Conservation (phyloP, 2,113 vertebrate genomes). For the Saccopteryx leptura region DNA sequence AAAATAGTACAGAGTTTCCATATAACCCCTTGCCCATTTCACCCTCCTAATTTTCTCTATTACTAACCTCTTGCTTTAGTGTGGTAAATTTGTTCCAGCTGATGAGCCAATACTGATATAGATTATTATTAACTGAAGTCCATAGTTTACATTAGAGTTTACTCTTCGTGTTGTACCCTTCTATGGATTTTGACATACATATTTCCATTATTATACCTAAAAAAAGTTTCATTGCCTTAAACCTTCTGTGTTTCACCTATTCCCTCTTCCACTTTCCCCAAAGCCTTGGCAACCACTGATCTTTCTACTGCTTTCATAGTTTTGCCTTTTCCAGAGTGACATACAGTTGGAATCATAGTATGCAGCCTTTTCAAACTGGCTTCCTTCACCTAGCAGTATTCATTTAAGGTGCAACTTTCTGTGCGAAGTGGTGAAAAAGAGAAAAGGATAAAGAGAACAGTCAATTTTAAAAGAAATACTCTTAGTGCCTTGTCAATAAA, state of each 20-base stretch:
- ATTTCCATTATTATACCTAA: not conserved
- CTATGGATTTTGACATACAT: not conserved
- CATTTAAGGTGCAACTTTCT: conserved; percentile 54
- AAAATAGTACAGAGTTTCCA: not conserved
- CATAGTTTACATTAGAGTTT: not conserved
- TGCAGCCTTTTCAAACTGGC: not conserved
- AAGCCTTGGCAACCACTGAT: not conserved
- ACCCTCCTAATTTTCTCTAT: not conserved
- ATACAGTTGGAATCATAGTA: not conserved
- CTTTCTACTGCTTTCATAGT: not conserved
- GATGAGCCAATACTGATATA: not conserved
- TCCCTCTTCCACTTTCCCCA: not conserved
- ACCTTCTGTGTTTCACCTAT: not conserved
- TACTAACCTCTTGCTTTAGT: not conserved
- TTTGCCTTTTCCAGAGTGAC: not conserved
- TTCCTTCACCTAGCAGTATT: conserved; percentile 7
- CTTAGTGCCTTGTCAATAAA: conserved; percentile 46
- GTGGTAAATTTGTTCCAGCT: not conserved
- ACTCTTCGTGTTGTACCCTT: not conserved
- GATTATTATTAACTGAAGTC: not conserved
- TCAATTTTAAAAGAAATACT: conserved; percentile 82
- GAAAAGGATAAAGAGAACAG: conserved; percentile 81
- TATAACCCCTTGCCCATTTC: not conserved
- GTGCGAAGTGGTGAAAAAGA: conserved; percentile 79
- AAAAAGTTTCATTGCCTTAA: not conserved